Evolutionary conservation across 2,888 invertebrate species (phyloP).

Genomic region (Tenthredo mesomela): DNA sequence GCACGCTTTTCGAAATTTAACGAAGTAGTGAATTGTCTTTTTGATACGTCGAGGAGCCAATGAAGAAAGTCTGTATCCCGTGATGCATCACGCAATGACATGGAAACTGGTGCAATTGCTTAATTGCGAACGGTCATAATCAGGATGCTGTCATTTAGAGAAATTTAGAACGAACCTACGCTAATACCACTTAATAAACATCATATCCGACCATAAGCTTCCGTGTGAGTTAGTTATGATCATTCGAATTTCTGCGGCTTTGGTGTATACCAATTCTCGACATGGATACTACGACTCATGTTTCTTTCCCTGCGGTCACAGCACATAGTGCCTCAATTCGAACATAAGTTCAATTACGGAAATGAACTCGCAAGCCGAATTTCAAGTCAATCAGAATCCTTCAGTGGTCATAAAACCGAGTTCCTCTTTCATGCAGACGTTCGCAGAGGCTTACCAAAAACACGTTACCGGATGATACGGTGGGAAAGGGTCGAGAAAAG

Average conservation of each 20-base stretch:
- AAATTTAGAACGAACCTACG: conserved; percentile 72
- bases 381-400: neutral
- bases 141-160: conserved; percentile 76
- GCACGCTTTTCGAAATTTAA: neutral
- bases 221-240: conserved; percentile 33
- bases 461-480: neutral
- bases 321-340: conserved; percentile 16
- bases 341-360: neutral
- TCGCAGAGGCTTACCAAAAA: neutral
- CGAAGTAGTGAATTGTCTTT: neutral
- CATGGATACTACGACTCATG: neutral
- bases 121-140: conserved; percentile 73
- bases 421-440: no score
- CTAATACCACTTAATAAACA: conserved; percentile 63
- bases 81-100: conserved; percentile 62
- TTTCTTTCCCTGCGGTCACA: neutral
- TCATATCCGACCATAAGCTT: conserved; percentile 34
- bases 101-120: conserved; percentile 75
- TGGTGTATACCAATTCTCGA: neutral
- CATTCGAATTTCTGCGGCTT: conserved; percentile 20
- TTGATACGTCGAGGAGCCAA: neutral
- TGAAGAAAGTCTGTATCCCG: neutral
- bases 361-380: neutral
- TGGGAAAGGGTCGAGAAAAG: neutral
- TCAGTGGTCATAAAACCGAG: neutral